A percentile compares a stretch with the other conserved stretches of the same genome.
Conservation (phyloP, 2,888 invertebrate species). For the Lepeophtheirus nordmannii region DNA sequence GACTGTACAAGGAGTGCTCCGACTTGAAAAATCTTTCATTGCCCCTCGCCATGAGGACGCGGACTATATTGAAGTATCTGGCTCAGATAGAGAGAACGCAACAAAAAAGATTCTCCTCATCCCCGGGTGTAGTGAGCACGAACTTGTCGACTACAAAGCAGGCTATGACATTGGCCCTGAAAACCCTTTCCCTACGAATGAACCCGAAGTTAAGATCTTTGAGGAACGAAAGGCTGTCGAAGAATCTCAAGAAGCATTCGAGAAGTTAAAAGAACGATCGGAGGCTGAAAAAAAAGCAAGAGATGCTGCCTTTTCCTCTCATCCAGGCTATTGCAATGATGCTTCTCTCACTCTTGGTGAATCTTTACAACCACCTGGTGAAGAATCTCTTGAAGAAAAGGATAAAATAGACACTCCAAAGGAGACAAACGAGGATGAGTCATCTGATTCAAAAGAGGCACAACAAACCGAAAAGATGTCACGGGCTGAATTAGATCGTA, state of each 20-base stretch:
- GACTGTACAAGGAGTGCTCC: conserved; percentile 26
- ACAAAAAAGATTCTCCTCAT: neutral
- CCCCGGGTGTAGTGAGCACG: conserved; percentile 12
- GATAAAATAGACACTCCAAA: neutral
- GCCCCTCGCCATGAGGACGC: conserved; percentile 14
- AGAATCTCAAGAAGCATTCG: conserved; percentile 5
- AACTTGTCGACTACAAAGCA: conserved; percentile 13
- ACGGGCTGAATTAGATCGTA: neutral
- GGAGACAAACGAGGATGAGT: too few species aligned
- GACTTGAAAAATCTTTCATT: conserved; percentile 27
- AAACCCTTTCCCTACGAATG: conserved; percentile 17
- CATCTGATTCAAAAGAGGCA: too few species aligned
- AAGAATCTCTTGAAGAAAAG: neutral
- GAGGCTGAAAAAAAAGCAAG: conserved; percentile 9
- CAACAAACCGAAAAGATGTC: neutral
- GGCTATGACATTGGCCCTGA: conserved; percentile 19
- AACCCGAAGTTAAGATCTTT: conserved; percentile 14
- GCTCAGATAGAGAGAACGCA: neutral
- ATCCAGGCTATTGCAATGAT: neutral
- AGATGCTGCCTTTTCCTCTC: neutral
- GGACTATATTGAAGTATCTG: conserved; percentile 1
- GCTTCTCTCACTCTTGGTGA: too few species aligned
- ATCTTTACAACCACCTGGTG: neutral
- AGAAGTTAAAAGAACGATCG: conserved; percentile 6
- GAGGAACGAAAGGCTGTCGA: neutral